Base-by-base conservation (phyloP, 2,113 vertebrate genomes). In the Ochotona curzoniae region DNA sequence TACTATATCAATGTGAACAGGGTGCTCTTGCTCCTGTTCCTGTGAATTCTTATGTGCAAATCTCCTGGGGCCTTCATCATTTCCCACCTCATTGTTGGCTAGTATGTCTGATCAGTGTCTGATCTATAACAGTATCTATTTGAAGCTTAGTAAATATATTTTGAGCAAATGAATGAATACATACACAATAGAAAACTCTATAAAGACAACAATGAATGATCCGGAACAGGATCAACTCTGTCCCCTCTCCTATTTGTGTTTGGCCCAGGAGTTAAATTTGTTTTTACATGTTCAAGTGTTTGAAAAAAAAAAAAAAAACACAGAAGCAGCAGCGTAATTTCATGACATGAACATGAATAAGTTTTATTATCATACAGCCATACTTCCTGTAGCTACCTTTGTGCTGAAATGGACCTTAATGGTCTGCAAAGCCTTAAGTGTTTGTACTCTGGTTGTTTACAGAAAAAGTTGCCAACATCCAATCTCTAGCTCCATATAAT, bases 201-300 rank as follows among this genome's bases (percentile, higher is more conserved):
- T 15, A 92, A 20, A 57, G 32, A 79, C 49, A 87, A 49, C 44
- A 70, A 75, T 35, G 11, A 89, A 20, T 71, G 21, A 66, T 38
- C 44, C 70, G 60, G n/a, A 80, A 15, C 47, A 67, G 23, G 25
- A 47, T 26, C 61, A 89, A 47, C 54, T 91, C 60, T 93, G 69
- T 23, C 12, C 61, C 4, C 15, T 86, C 49, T 78, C 63, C 60
- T 54, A 3, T 92, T 95, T 64, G 32, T 61, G 4, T 94, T 70
- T 66, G 14, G 63, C 11, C n/a, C 28, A 89, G 60, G 78, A 67
- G 57, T 35, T 83, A 85, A 89, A 83, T 79, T 49, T 2, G 7
- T 69, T 88, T 91, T 75, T 86, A 90, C 30, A 60, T 64, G 75
- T 90, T 73, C 66, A 51, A 78, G 47, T 75, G 21, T 12, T 63